phyloP scores from a whole-genome alignment of 2,888 invertebrate genomes.

The Nomada flava region DNA sequence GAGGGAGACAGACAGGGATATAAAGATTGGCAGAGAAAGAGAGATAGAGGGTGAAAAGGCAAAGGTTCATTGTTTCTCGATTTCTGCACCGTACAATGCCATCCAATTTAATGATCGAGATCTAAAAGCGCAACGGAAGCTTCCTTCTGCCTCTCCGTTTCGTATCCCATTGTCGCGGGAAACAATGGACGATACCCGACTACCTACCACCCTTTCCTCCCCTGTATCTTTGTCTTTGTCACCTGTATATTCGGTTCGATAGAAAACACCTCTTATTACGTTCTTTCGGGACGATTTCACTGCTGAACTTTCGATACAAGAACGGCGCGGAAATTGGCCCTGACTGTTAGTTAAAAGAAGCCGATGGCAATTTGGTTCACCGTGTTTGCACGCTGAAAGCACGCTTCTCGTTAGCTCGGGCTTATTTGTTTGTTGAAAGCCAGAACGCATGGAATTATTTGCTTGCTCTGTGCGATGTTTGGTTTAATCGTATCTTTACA shows the following conservation, averaged over 20 bases:
- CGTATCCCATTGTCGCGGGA: conserved; percentile 61
- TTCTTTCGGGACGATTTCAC: neutral
- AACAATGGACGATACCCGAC: conserved; percentile 53
- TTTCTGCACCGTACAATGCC: conserved; percentile 57
- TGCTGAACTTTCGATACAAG: neutral
- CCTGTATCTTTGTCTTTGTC: neutral
- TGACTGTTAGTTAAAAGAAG: conserved; percentile 3
- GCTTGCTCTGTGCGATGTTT: conserved; percentile 18
- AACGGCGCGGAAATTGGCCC: neutral
- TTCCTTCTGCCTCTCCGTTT: conserved; percentile 60
- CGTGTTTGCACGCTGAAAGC: conserved; percentile 12
- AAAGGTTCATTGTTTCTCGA: conserved; percentile 62
- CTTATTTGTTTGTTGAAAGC: conserved; percentile 37
- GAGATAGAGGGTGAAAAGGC: conserved; percentile 4
- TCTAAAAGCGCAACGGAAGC: conserved; percentile 68
- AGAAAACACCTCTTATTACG: neutral
- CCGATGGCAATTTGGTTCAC: neutral
- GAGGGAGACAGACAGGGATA: neutral
- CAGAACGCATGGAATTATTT: conserved; percentile 32
- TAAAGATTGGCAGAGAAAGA: neutral
- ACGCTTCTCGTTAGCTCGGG: conserved; percentile 22
- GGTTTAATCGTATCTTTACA: conserved; percentile 19
- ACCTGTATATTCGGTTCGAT: neutral
- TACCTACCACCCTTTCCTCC: neutral
- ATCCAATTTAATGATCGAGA: conserved; percentile 64